Conservation (phyloP, 2,888 invertebrate genomes). For the Megalurothrips usitatus region DNA sequence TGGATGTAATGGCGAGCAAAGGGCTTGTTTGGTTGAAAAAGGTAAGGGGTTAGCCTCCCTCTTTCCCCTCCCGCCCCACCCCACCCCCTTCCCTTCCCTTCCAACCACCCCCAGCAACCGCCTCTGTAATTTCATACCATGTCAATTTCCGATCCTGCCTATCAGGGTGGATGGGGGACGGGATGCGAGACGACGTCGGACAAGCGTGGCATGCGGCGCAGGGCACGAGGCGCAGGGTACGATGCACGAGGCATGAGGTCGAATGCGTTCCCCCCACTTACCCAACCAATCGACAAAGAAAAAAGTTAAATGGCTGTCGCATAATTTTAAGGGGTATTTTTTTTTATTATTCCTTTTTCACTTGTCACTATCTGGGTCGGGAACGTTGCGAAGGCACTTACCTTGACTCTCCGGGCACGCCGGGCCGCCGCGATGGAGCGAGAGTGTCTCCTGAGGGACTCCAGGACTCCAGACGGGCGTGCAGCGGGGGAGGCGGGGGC, state of each 20-base stretch:
- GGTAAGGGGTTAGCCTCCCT: neutral
- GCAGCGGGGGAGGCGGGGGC: conserved; percentile 1
- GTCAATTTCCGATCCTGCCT: conserved; percentile 3
- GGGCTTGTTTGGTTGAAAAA: neutral
- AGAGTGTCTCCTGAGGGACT: neutral
- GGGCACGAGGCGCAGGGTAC: too few relatives aligned
- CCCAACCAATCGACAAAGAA: too few relatives aligned
- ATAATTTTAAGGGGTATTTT: too few relatives aligned
- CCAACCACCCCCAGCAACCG: neutral
- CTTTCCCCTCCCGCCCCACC: neutral
- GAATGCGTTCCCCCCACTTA: too few relatives aligned
- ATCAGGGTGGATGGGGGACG: neutral
- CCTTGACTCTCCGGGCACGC: neutral
- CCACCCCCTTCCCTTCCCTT: neutral
- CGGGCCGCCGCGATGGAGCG: conserved; percentile 3
- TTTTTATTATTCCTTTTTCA: too few relatives aligned
- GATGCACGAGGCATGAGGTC: too few relatives aligned
- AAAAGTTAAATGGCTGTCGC: too few relatives aligned
- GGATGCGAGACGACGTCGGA: neutral
- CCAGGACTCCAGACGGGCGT: neutral
- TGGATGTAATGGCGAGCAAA: neutral
- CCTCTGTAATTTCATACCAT: conserved; percentile 24
- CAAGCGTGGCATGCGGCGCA: too few relatives aligned
- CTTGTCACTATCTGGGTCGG: too few relatives aligned
- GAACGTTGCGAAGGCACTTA: neutral